Base-by-base conservation (phyloP, 2,888 invertebrate species). In the Cantharis lateralis region DNA sequence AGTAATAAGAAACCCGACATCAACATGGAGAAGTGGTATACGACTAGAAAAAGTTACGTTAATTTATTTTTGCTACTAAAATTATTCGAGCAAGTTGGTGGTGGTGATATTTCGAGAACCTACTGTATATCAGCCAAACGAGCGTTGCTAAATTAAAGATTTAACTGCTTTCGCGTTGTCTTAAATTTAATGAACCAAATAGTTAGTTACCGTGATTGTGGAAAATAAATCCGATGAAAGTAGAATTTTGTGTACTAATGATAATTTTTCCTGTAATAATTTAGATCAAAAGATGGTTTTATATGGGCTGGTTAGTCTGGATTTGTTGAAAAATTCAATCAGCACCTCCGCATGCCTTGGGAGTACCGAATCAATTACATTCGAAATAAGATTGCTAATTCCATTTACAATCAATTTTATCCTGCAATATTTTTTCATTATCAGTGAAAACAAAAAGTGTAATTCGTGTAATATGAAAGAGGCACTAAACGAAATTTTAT, bases 261-360 rank as follows among this genome's bases (percentile, higher is more conserved):
- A 20, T 20, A 4, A 13, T 1, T 13, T 48, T 48, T n/a, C 48
- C n/a, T 48, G n/a, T 48, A n/a, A 48, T 48, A 48, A 48, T 48
- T 48, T 48, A n/a, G 48, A 48, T 48, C 48, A n/a, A 48, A 48
- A 13, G 11, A 26, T 0, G 5, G n/a, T n/a, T 5, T 1, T 5
- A 5, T 10, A 26, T 1, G 10, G 13, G 32, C 4, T 32, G 11
- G 32, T 4, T 32, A 32, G 11, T 32, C 32, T 32, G 11, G 32
- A 48, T 71, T 73, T 72, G 72, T 63, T 71, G 74, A 75, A 77
- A 79, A 77, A 79, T 77, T 79, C 79, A 79, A 79, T 79, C 77
- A 79, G 62, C 63, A 75, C 72, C 75, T 75, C 15, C 71, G 74
- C 74, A 71, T 75, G 72, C 28, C 75, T 71, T 68, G 77, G 75